Evolutionary conservation across 2,888 invertebrate genomes (phyloP).

Genomic region (Sphinx pinastri): DNA sequence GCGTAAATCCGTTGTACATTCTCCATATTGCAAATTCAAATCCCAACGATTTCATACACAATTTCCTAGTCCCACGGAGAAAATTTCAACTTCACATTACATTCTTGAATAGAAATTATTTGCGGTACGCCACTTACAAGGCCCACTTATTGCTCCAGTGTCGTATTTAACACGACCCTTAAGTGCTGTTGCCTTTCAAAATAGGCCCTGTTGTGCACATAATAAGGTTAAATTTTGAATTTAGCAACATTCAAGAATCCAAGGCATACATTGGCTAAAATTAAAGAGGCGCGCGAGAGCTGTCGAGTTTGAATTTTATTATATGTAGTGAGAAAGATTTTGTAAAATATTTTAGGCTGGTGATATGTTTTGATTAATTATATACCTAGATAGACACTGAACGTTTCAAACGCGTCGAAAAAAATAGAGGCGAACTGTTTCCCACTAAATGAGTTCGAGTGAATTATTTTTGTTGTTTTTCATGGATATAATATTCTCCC

Average conservation of each 20-base stretch:
- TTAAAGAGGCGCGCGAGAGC: neutral
- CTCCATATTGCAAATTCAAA: neutral
- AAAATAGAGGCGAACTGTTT: no score
- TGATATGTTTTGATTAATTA: no score
- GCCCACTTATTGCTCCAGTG: conserved; percentile 23
- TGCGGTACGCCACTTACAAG: conserved; percentile 30
- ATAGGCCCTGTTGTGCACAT: neutral
- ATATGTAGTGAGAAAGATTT: neutral
- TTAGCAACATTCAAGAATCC: neutral
- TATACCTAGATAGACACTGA: no score
- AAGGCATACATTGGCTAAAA: conserved; percentile 10
- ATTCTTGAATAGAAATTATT: conserved; percentile 34
- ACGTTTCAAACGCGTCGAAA: no score
- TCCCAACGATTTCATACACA: neutral
- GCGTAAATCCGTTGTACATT: no score
- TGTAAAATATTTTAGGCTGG: neutral
- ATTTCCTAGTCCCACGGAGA: neutral
- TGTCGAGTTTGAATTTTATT: conserved; percentile 4
- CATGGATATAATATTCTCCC: no score
- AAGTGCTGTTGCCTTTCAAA: neutral
- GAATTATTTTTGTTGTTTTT: no score
- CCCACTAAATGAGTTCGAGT: no score
- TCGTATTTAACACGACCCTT: conserved; percentile 26
- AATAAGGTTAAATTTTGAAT: neutral
- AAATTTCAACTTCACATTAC: conserved; percentile 13